A percentile compares a stretch with the other conserved stretches of the same genome.
phyloP scores from a whole-genome alignment of 2,797 vertebrate species.

The Ataeniobius toweri region DNA sequence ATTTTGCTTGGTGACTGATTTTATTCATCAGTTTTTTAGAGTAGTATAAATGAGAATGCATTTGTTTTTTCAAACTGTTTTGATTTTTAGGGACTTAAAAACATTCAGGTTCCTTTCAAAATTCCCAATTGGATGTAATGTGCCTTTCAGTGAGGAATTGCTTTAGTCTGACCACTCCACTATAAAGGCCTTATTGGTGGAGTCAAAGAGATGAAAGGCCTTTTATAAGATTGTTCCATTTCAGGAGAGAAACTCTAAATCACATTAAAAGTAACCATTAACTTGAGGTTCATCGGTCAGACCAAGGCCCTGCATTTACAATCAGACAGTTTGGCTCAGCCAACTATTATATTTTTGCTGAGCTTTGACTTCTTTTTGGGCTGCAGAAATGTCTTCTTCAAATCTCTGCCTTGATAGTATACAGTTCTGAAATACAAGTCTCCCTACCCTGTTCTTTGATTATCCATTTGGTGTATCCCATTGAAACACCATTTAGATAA shows the following conservation, averaged over 20 bases:
- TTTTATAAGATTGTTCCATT: neutral
- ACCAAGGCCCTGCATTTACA: neutral
- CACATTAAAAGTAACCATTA: neutral
- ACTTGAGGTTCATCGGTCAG: neutral
- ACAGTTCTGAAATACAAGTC: neutral
- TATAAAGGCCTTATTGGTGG: conserved; percentile 1
- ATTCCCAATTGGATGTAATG: neutral
- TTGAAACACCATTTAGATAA: neutral
- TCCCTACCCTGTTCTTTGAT: too few species aligned
- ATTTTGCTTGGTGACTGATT: neutral
- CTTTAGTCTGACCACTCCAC: neutral
- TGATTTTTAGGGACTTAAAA: neutral
- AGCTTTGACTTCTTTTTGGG: neutral
- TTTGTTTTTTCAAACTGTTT: neutral
- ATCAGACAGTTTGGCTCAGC: neutral
- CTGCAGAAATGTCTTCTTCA: too few species aligned
- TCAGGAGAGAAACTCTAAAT: neutral
- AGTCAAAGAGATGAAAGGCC: neutral
- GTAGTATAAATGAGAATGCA: neutral
- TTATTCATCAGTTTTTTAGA: neutral
- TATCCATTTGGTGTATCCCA: neutral
- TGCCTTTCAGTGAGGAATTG: neutral
- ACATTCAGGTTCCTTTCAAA: conserved; percentile 5
- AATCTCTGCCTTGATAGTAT: neutral
- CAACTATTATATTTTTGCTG: neutral